Evolutionary conservation across 2,113 vertebrate genomes (phyloP).

Genomic region (Cebus imitator): DNA sequence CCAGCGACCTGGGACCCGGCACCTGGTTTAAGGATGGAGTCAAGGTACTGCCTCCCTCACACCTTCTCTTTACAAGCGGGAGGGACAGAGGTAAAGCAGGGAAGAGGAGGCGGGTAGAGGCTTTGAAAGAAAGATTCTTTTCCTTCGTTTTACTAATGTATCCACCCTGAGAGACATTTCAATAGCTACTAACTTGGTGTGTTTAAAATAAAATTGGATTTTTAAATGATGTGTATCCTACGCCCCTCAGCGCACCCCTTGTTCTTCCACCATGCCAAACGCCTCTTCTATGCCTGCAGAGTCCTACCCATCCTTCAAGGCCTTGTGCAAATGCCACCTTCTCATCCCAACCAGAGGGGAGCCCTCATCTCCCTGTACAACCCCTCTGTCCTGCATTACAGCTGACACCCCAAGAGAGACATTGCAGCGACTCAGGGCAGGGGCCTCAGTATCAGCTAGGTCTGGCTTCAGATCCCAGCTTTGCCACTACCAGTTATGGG

Average conservation of each 20-base stretch:
- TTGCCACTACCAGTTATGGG: accelerated
- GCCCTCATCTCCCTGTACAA: neutral
- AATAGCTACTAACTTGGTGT: neutral
- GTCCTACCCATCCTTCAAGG: neutral
- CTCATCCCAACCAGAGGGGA: neutral
- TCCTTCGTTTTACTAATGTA: neutral
- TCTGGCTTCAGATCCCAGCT: neutral
- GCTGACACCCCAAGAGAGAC: accelerated
- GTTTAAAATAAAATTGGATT: neutral
- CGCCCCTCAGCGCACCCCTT: neutral
- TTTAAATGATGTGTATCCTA: too few species aligned
- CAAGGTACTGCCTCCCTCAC: conserved; percentile 81
- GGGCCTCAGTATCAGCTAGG: too few species aligned
- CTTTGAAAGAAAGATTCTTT: neutral
- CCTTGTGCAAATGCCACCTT: accelerated
- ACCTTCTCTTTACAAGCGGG: neutral
- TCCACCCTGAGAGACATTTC: neutral
- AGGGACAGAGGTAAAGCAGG: neutral
- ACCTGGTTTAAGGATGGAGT: conserved; percentile 91
- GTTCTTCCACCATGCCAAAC: neutral
- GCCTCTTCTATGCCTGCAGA: neutral
- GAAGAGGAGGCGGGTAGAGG: too few species aligned
- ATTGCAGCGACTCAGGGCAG: neutral
- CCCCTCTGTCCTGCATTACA: neutral
- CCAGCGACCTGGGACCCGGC: conserved; percentile 83